These are phyloP conservation scores for Oreochromis spilurus DNA, from an alignment of 2,113 vertebrate genomes.

Conservation along the genomic window DNA sequence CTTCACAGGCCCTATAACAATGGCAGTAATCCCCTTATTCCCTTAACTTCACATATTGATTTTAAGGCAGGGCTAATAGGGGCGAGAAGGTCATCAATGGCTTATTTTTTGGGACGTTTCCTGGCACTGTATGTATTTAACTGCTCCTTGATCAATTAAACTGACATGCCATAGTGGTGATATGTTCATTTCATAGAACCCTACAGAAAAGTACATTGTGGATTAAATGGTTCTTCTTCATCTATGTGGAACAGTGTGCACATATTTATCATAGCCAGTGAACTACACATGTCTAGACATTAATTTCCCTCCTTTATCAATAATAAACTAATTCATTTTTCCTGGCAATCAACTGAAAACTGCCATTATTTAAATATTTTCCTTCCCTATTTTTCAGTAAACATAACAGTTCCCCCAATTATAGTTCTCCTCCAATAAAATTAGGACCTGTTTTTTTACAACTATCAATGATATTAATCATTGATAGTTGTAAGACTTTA, in stretches of 20 bases:
- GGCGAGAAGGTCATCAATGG: slow-evolving; percentile 22
- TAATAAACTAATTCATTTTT: background rate
- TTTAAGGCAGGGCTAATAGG: slow-evolving; percentile 34
- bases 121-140: slow-evolving; percentile 30
- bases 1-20: slow-evolving; percentile 27
- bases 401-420: background rate
- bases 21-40: slow-evolving; percentile 32
- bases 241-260: background rate
- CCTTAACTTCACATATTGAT: slow-evolving; percentile 47
- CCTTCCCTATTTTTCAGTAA: background rate
- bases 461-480: background rate
- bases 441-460: background rate
- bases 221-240: background rate
- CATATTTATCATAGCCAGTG: background rate
- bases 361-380: background rate
- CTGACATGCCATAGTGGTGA: background rate
- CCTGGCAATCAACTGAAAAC: background rate
- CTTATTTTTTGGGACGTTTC: background rate
- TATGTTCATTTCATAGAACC: background rate
- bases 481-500: background rate
- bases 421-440: background rate
- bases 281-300: background rate
- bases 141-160: slow-evolving; percentile 14
- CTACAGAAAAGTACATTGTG: background rate
- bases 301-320: background rate